Evolutionary conservation across 2,113 vertebrate species (phyloP).

Genomic region (Corydoras sp.): DNA sequence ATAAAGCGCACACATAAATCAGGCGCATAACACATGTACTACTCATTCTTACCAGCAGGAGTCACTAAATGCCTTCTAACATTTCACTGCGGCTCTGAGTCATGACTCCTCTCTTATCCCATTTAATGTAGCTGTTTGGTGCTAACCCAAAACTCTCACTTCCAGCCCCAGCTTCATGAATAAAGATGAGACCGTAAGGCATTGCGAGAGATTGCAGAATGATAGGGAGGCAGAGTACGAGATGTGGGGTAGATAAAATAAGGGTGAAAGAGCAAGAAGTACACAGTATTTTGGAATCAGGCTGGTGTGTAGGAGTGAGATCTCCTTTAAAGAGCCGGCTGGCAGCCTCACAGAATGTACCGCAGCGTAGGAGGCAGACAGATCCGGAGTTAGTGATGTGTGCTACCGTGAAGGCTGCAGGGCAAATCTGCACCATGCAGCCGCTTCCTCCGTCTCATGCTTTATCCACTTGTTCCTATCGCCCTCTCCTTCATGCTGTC

Average conservation of each 20-base stretch:
- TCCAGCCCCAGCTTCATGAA: not conserved
- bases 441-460: conserved; percentile 45
- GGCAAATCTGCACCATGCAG: conserved; percentile 52
- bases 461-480: conserved; percentile 33
- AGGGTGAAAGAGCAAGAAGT: conserved; percentile 41
- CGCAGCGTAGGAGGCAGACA: conserved; percentile 30
- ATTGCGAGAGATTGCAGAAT: not conserved
- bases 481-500: conserved; percentile 36
- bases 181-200: not conserved
- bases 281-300: conserved; percentile 23
- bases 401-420: conserved; percentile 22
- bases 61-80: no score
- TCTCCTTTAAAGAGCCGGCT: conserved; percentile 33
- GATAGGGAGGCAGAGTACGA: conserved; percentile 1
- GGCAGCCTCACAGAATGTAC: not conserved
- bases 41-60: no score
- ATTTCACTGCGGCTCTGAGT: no score
- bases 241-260: conserved; percentile 38
- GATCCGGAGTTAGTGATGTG: conserved; percentile 34
- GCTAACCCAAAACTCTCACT: no score
- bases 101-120: no score
- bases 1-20: no score
- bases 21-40: no score
- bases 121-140: no score
- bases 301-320: conserved; percentile 35